phyloP scores from a whole-genome alignment of 1,140 invertebrate genomes.

The Neodiprion virginianus region DNA sequence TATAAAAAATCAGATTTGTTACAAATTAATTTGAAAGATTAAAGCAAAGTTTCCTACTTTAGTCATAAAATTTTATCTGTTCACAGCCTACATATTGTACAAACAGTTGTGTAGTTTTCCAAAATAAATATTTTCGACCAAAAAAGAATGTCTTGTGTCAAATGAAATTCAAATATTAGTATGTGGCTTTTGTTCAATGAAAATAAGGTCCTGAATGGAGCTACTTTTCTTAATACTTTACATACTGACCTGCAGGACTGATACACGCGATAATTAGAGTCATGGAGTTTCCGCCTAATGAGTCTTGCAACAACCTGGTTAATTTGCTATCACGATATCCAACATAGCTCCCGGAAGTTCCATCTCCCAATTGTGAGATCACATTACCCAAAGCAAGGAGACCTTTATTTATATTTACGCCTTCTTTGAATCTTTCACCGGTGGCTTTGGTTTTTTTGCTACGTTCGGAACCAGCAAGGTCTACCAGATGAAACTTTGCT shows the following conservation, averaged over 20 bases:
- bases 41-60: background rate
- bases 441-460: slow-evolving; percentile 91
- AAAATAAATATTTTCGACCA: too few relatives aligned
- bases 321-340: slow-evolving; percentile 92
- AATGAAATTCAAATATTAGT: background rate
- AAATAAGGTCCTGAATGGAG: too few relatives aligned
- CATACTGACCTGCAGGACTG: slow-evolving; percentile 73
- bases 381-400: slow-evolving; percentile 91
- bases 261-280: slow-evolving; percentile 95
- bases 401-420: slow-evolving; percentile 93
- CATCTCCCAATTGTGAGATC: slow-evolving; percentile 86
- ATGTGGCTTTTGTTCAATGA: too few relatives aligned
- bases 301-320: slow-evolving; percentile 90
- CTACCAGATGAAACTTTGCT: slow-evolving; percentile 87
- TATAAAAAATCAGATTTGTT: slow-evolving; percentile 4
- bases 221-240: too few relatives aligned
- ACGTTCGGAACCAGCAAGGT: slow-evolving; percentile 92
- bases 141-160: too few relatives aligned
- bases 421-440: slow-evolving; percentile 91
- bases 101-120: too few relatives aligned
- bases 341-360: slow-evolving; percentile 72
- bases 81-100: too few relatives aligned
- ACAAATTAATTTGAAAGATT: slow-evolving; percentile 7
- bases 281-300: slow-evolving; percentile 89
- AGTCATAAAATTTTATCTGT: too few relatives aligned